Conservation (phyloP, 2,888 invertebrate genomes). For the Euspilapteryx auroguttella region DNA sequence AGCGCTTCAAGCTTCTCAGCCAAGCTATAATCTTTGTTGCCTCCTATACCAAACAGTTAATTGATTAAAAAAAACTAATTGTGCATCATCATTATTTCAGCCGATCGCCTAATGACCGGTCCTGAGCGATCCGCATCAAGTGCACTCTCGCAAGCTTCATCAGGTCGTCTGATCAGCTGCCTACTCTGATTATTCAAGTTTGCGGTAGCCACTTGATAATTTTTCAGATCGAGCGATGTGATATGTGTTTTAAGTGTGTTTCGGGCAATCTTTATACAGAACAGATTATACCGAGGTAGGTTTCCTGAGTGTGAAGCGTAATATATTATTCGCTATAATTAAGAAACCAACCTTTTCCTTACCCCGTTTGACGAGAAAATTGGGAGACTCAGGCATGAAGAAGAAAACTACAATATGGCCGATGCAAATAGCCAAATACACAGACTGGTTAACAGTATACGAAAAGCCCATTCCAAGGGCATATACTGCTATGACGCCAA, state of each 20-base stretch:
- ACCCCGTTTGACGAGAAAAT: constrained; percentile 28
- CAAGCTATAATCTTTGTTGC: constrained; percentile 28
- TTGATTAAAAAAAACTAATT: background rate
- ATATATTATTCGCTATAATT: background rate
- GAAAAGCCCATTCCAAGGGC: constrained; percentile 22
- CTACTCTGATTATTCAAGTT: too few relatives aligned
- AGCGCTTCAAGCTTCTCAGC: constrained; percentile 17
- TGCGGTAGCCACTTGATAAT: too few relatives aligned
- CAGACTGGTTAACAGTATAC: constrained; percentile 21
- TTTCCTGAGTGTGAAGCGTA: too few relatives aligned
- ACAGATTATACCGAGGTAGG: too few relatives aligned
- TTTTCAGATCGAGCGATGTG: too few relatives aligned
- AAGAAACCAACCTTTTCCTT: constrained; percentile 21
- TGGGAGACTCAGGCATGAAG: constrained; percentile 41
- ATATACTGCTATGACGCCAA: constrained; percentile 37
- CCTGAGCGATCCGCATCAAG: too few relatives aligned
- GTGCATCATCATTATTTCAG: background rate
- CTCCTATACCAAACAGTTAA: constrained; percentile 15
- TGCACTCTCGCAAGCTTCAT: too few relatives aligned
- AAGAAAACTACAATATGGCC: constrained; percentile 20
- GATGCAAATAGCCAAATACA: constrained; percentile 20
- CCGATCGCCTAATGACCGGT: constrained; percentile 1
- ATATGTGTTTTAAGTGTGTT: too few relatives aligned
- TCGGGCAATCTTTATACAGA: too few relatives aligned
- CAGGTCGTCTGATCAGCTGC: too few relatives aligned